These are phyloP conservation scores for Drosophila rellima DNA, from an alignment of 2,888 invertebrate genomes.

Conservation along the genomic window DNA sequence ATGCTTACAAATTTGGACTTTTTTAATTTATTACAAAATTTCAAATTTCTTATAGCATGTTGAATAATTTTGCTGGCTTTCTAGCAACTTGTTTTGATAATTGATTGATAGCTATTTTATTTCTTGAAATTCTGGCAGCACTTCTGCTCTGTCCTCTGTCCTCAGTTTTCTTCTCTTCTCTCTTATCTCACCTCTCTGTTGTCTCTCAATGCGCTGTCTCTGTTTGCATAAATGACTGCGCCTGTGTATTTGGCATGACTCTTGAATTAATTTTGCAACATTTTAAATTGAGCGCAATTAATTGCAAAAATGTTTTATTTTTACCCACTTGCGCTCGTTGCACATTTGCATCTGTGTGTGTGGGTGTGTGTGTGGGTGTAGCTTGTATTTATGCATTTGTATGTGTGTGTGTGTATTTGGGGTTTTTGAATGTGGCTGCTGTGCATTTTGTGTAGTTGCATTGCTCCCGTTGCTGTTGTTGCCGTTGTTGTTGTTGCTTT, in stretches of 20 bases:
- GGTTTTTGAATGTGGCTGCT: conserved; percentile 66
- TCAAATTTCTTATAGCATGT: too few species aligned
- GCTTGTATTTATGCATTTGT: conserved; percentile 11
- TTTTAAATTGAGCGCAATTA: conserved; percentile 85
- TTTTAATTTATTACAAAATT: too few species aligned
- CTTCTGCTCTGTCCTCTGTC: background rate
- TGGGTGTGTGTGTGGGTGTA: background rate
- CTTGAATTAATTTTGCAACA: conserved; percentile 85
- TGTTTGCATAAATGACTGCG: conserved; percentile 78
- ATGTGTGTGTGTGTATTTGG: conserved; percentile 42
- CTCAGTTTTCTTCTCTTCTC: background rate
- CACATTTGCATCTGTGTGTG: conserved; percentile 20
- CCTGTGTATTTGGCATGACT: conserved; percentile 82
- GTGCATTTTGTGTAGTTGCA: conserved; percentile 70
- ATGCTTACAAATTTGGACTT: too few species aligned
- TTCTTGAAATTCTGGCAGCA: background rate
- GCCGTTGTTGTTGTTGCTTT: conserved; percentile 52
- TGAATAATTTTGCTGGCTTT: background rate
- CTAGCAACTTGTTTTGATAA: background rate
- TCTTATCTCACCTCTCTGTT: background rate
- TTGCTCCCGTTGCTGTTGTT: conserved; percentile 29
- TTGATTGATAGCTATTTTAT: background rate
- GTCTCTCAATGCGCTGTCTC: conserved; percentile 33
- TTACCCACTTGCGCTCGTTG: conserved; percentile 78
- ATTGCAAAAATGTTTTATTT: conserved; percentile 83